phyloP scores from a whole-genome alignment of 1,140 invertebrate genomes.

The Drosophila nannoptera region DNA sequence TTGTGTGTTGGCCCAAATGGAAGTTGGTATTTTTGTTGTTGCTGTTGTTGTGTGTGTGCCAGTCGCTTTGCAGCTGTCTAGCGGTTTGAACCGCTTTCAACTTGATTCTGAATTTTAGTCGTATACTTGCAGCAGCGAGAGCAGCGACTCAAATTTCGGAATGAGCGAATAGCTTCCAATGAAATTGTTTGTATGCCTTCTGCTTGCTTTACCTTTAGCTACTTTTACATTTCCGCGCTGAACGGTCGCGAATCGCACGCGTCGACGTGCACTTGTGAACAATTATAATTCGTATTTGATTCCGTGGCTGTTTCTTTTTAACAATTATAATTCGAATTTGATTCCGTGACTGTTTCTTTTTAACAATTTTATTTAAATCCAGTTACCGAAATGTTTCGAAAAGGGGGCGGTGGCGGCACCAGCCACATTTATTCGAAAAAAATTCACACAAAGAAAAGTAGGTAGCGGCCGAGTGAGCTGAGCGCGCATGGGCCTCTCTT shows the following conservation, averaged over 20 bases:
- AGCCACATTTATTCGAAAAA: conserved; percentile 41
- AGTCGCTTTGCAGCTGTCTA: conserved; percentile 40
- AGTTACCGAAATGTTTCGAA: conserved; percentile 14
- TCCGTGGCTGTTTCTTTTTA: too few species aligned
- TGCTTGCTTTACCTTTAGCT: conserved; percentile 9
- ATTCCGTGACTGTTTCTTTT: conserved; percentile 19
- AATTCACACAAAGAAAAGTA: conserved; percentile 46
- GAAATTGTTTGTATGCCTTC: conserved; percentile 22
- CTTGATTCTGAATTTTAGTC: conserved; percentile 57
- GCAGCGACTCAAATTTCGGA: conserved; percentile 1
- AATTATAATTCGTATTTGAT: conserved; percentile 4
- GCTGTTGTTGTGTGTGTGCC: conserved; percentile 20
- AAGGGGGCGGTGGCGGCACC: conserved; percentile 15
- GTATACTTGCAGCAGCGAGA: conserved; percentile 18
- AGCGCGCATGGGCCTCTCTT: conserved; percentile 12
- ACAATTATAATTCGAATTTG: neutral
- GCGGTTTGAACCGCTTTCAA: conserved; percentile 70
- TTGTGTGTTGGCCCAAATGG: conserved; percentile 53
- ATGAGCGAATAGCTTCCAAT: conserved; percentile 28
- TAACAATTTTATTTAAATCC: conserved; percentile 2
- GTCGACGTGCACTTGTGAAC: neutral
- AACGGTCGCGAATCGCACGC: conserved; percentile 13
- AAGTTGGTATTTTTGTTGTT: conserved; percentile 24
- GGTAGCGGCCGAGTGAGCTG: conserved; percentile 38
- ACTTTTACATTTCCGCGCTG: conserved; percentile 30